These are phyloP conservation scores for Diplodus sargus DNA, from an alignment of 2,797 vertebrate genomes.

Conservation along the genomic window DNA sequence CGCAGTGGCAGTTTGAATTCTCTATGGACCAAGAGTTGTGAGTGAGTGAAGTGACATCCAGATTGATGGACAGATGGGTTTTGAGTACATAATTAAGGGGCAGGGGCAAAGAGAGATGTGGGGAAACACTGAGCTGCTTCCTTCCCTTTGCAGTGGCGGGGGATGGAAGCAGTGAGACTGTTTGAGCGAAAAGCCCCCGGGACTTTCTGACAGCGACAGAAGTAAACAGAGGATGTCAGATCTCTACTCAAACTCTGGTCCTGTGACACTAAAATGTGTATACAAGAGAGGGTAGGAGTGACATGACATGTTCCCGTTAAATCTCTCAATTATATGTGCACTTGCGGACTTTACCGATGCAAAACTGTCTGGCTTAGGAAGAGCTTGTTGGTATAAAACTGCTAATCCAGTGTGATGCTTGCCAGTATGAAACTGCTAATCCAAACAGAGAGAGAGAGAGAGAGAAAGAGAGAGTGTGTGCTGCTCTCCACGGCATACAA, in stretches of 20 bases:
- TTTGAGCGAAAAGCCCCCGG: conserved; percentile 58
- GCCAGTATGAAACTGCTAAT: conserved; percentile 51
- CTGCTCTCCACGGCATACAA: conserved; percentile 30
- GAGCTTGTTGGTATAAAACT: conserved; percentile 48
- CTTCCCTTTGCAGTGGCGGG: conserved; percentile 55
- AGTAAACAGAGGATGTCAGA: conserved; percentile 58
- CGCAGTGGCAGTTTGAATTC: not conserved
- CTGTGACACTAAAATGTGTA: conserved; percentile 14
- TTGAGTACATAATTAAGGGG: conserved; percentile 30
- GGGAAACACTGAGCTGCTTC: conserved; percentile 56
- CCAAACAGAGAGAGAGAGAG: not conserved
- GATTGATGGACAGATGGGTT: conserved; percentile 3
- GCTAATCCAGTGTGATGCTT: conserved; percentile 59
- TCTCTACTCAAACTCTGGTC: conserved; percentile 28
- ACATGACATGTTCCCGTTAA: conserved; percentile 14
- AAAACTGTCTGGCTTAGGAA: conserved; percentile 41
- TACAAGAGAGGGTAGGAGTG: conserved; percentile 2
- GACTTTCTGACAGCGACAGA: conserved; percentile 50
- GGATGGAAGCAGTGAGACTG: conserved; percentile 49
- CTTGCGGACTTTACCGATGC: conserved; percentile 16
- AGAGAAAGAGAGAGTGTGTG: conserved; percentile 14
- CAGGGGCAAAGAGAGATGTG: conserved; percentile 34
- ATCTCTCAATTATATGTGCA: conserved; percentile 16
- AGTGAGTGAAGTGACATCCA: conserved; percentile 13
- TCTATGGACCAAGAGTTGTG: not conserved